Conservation (phyloP, 2,797 vertebrate species). For the Eurystomus glaucurus region DNA sequence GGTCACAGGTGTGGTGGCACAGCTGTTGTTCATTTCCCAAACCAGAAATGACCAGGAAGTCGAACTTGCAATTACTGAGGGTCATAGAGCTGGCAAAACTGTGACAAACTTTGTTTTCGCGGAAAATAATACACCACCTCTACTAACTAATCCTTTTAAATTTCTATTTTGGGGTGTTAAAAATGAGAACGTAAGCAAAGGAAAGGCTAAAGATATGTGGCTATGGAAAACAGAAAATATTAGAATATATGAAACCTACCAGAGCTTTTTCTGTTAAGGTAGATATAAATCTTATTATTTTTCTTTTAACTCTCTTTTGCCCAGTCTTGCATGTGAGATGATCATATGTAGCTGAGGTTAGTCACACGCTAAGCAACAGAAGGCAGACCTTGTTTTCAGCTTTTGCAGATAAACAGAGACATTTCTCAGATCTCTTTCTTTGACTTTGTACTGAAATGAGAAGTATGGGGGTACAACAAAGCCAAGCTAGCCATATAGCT, state of each 20-base stretch:
- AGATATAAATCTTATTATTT: not conserved
- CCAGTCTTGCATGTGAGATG: not conserved
- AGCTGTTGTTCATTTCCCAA: not conserved
- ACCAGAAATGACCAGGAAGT: not conserved
- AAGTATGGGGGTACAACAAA: not conserved
- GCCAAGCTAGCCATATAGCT: not conserved
- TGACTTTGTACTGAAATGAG: slow-evolving; percentile 19
- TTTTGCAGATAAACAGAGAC: not conserved
- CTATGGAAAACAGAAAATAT: not conserved
- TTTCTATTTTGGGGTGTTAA: not conserved
- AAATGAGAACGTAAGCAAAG: not conserved
- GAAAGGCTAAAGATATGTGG: not conserved
- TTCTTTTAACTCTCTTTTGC: not conserved
- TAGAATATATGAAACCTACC: not conserved
- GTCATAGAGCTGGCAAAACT: not conserved
- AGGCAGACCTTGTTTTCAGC: not conserved
- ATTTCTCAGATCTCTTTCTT: slow-evolving; percentile 6
- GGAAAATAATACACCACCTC: not conserved
- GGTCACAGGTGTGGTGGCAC: not conserved
- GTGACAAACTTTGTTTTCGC: not conserved
- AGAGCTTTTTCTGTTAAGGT: not conserved
- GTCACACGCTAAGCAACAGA: not conserved
- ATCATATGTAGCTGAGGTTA: not conserved
- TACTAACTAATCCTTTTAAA: not conserved
- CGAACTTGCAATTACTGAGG: not conserved